A percentile compares a stretch with the other conserved stretches of the same genome.
These are phyloP conservation scores for Leguminivora glycinivorella DNA, from an alignment of 1,140 invertebrate genomes.

Conservation along the genomic window DNA sequence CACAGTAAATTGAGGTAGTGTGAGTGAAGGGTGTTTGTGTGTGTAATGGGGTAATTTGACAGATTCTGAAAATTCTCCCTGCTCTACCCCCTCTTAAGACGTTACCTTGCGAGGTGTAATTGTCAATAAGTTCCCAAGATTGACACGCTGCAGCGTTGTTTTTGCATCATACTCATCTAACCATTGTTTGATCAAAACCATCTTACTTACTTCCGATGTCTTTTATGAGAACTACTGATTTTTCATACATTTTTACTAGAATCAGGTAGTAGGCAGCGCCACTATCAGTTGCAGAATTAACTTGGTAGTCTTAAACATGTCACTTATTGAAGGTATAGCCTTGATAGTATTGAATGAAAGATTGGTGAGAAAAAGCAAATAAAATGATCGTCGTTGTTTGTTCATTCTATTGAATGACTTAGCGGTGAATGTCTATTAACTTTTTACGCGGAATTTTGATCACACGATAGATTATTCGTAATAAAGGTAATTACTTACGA, in stretches of 20 bases:
- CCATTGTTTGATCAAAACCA: constrained; percentile 3
- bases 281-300: background rate
- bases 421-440: constrained; percentile 7
- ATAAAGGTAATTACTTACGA: background rate
- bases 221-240: constrained; percentile 2
- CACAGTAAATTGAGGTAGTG: too few relatives aligned
- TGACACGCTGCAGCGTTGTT: constrained; percentile 22
- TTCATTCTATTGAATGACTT: constrained; percentile 4
- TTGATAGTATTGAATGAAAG: constrained; percentile 27
- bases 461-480: constrained; percentile 2
- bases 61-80: too few relatives aligned
- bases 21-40: too few relatives aligned
- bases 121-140: constrained; percentile 15
- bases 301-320: background rate
- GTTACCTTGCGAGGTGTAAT: background rate
- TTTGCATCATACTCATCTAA: background rate
- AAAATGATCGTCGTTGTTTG: constrained; percentile 1
- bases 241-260: constrained; percentile 7
- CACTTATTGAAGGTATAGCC: background rate
- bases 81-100: too few relatives aligned
- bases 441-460: constrained; percentile 1
- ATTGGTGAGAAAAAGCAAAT: constrained; percentile 19
- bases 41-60: too few relatives aligned
- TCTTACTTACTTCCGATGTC: background rate
- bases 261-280: background rate